Conservation (phyloP, 2,113 vertebrate genomes). For the Mesembrinibis cayennensis region DNA sequence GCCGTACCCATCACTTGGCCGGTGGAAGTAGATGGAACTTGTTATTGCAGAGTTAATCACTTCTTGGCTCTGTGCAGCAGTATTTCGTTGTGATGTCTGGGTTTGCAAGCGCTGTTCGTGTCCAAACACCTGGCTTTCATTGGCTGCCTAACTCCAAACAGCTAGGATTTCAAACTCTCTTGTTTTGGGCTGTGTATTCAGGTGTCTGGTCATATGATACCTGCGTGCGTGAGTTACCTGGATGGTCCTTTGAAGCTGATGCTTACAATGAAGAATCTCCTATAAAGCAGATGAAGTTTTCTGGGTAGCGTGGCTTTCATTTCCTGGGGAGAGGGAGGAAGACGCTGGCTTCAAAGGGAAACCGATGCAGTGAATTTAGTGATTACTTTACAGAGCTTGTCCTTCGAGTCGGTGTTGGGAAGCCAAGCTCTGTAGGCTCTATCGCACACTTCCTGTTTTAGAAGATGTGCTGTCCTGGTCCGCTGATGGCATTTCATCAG, state of each 20-base stretch:
- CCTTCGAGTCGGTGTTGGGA: neutral
- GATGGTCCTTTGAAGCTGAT: neutral
- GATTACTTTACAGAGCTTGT: neutral
- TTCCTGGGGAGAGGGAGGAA: neutral
- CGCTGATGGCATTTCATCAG: neutral
- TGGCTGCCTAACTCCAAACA: neutral
- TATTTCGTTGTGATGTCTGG: neutral
- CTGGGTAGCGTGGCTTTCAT: neutral
- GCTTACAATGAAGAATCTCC: neutral
- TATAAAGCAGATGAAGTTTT: neutral
- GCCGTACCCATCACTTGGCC: fast-evolving
- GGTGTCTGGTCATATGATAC: neutral
- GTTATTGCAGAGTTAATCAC: neutral
- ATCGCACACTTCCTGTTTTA: neutral
- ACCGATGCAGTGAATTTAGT: neutral
- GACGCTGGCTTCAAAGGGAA: neutral
- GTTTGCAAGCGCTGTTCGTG: neutral
- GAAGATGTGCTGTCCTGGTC: neutral
- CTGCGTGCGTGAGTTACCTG: neutral
- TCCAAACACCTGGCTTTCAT: neutral
- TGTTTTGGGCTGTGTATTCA: neutral
- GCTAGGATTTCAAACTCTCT: neutral
- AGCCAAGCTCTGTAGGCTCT: neutral
- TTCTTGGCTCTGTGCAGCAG: neutral
- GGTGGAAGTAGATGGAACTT: neutral